A percentile compares a stretch with the other conserved stretches of the same genome.
Conservation (phyloP, 2,113 vertebrate genomes). For the Azemiops feae region DNA sequence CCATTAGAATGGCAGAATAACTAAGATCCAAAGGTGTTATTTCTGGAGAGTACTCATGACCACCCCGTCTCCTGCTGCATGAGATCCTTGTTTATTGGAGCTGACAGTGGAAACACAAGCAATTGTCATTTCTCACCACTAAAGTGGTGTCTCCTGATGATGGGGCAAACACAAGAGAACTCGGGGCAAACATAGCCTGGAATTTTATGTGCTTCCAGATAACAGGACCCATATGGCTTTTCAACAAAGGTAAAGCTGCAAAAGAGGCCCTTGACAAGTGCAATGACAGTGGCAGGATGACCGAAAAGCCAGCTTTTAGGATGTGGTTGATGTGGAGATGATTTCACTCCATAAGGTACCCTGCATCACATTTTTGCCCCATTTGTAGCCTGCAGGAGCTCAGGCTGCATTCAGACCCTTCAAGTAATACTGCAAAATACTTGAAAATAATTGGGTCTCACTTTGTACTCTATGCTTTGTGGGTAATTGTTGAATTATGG, state of each 20-base stretch:
- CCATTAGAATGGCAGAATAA: neutral
- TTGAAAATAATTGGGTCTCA: neutral
- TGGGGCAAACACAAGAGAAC: conserved; percentile 37
- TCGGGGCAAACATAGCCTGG: conserved; percentile 29
- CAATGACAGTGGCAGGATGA: neutral
- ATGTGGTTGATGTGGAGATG: neutral
- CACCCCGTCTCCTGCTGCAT: neutral
- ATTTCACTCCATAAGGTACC: neutral
- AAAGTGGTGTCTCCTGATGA: conserved; percentile 41
- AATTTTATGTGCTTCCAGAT: conserved; percentile 49
- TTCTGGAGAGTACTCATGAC: conserved; percentile 12
- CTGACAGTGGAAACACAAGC: conserved; percentile 57
- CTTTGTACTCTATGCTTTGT: neutral
- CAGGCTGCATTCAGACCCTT: neutral
- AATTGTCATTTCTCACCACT: conserved; percentile 38
- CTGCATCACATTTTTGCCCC: neutral
- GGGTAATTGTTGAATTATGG: neutral
- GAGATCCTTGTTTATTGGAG: conserved; percentile 41
- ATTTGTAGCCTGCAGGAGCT: neutral
- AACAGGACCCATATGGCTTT: conserved; percentile 38
- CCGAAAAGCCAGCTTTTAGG: neutral
- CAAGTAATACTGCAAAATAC: neutral
- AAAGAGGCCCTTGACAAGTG: neutral
- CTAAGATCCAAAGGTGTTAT: conserved; percentile 1
- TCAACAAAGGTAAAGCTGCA: neutral